phyloP scores from a whole-genome alignment of 2,888 invertebrate species.

The Drosophila pseudotalamancana region DNA sequence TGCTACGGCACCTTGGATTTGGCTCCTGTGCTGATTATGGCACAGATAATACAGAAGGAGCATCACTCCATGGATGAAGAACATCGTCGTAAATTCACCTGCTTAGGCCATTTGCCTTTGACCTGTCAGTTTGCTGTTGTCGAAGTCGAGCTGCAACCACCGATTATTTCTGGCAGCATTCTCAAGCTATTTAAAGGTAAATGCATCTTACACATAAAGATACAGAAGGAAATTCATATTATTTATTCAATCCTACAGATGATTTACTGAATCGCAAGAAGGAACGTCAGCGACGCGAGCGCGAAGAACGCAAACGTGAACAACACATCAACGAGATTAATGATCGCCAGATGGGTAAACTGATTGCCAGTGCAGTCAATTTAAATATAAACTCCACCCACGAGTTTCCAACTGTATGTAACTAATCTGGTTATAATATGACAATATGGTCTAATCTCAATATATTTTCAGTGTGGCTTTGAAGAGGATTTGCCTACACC shows the following conservation, averaged over 20 bases:
- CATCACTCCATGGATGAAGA: conserved; percentile 93
- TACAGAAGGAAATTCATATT: neutral
- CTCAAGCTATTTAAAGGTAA: conserved; percentile 89
- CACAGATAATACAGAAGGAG: conserved; percentile 94
- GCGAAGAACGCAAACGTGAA: conserved; percentile 92
- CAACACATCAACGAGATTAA: conserved; percentile 90
- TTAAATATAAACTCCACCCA: conserved; percentile 86
- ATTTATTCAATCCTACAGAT: conserved; percentile 84
- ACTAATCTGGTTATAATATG: too few relatives aligned
- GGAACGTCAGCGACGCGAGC: conserved; percentile 88
- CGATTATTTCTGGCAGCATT: conserved; percentile 89
- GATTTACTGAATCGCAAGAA: conserved; percentile 90
- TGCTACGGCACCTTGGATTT: conserved; percentile 93
- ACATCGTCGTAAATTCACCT: conserved; percentile 89
- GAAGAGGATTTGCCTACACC: conserved; percentile 75
- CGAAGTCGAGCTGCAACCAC: conserved; percentile 92
- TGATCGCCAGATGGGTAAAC: conserved; percentile 89
- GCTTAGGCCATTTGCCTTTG: conserved; percentile 94
- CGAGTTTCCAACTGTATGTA: conserved; percentile 86
- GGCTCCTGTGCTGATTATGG: conserved; percentile 90
- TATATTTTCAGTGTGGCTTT: conserved; percentile 78
- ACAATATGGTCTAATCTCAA: neutral
- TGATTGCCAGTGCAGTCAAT: conserved; percentile 87
- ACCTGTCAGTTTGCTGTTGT: conserved; percentile 96
- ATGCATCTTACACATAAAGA: neutral